Evolutionary conservation across 2,888 invertebrate species (phyloP).

Genomic region (Chrysopilus asiliformis): DNA sequence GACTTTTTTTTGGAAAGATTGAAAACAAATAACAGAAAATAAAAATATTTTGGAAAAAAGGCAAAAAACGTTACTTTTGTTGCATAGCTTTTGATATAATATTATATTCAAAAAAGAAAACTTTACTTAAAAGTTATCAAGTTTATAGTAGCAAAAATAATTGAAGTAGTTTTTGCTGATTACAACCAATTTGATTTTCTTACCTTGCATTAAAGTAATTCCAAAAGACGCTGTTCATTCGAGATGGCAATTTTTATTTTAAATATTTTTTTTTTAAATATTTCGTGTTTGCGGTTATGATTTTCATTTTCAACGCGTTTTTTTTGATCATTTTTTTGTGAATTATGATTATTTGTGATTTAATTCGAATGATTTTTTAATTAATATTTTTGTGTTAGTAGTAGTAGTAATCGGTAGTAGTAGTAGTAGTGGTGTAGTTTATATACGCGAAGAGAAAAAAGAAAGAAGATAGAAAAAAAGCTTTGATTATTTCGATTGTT

Average conservation of each 20-base stretch:
- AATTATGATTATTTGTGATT: conserved; percentile 12
- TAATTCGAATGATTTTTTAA: conserved; percentile 13
- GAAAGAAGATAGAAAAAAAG: conserved; percentile 26
- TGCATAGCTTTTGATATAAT: too few species aligned
- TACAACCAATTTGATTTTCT: conserved; percentile 39
- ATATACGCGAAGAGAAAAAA: conserved; percentile 27
- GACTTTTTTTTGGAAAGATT: too few species aligned
- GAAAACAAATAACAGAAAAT: too few species aligned
- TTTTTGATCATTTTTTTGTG: conserved; percentile 7
- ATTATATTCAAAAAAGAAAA: too few species aligned
- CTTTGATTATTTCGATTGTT: conserved; percentile 9
- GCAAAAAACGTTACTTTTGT: too few species aligned
- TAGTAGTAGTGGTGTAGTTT: conserved; percentile 12
- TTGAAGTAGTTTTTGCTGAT: conserved; percentile 2
- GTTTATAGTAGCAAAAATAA: conserved; percentile 4
- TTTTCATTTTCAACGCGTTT: conserved; percentile 1
- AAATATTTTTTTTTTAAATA: conserved; percentile 12
- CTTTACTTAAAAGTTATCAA: too few species aligned
- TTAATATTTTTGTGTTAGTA: conserved; percentile 11
- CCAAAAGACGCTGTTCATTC: conserved; percentile 81
- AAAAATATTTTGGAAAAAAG: too few species aligned
- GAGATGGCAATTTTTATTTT: conserved; percentile 22
- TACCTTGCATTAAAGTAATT: conserved; percentile 99
- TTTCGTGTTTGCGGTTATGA: conserved; percentile 2
- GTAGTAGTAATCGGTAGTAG: conserved; percentile 4